Evolutionary conservation across 2,797 vertebrate species (phyloP), one percentile per base, ranked within the genome.

Genomic region (Caiman crocodilus): DNA sequence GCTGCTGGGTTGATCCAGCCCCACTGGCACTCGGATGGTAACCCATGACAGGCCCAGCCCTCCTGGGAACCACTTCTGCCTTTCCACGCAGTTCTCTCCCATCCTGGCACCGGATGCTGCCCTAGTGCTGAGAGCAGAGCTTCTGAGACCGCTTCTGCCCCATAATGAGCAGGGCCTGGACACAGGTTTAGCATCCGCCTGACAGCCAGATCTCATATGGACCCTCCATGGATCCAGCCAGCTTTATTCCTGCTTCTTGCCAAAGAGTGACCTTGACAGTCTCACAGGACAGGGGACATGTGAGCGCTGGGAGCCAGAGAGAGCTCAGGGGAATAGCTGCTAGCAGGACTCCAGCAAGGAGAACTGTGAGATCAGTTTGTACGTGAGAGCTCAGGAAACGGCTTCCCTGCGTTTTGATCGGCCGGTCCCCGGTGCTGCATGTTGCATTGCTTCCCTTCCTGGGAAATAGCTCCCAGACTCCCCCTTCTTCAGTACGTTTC

Each of bases 401-500:
- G 50, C 78, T 82, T 57, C 15, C 35, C 82, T 60, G 64, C 59
- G 35, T 16, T 17, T 73, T 21, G 6, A 25, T 3, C 3, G 0
- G 7, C 13, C 2, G 2, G 20, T 79, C 28, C 73, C 20, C 56
- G 0, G 15, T 4, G 1, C 65, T 21, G 4, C 64, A 5, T 55
- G 3, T 18, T 74, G 73, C 20, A 0, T 35, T 15, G 0, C 73
- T 32, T 59, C 77, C 64, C 63, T 35, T 50, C 16, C 6, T 4
- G 55, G 59, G 65, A 35, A 18, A 17, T 0, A 3, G 76, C 28
- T 79, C 42, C 42, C 42, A 42, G 42, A 42, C 42, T 65, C 56
- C 10, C n/a, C 79, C 63, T 28, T 18, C 0, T 50, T 50, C 6
- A 0, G 0, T 10, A 4, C 1, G 0, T 2, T 1, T 23, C 71